Conservation (phyloP, 2,113 vertebrate species). For the Apus apus region DNA sequence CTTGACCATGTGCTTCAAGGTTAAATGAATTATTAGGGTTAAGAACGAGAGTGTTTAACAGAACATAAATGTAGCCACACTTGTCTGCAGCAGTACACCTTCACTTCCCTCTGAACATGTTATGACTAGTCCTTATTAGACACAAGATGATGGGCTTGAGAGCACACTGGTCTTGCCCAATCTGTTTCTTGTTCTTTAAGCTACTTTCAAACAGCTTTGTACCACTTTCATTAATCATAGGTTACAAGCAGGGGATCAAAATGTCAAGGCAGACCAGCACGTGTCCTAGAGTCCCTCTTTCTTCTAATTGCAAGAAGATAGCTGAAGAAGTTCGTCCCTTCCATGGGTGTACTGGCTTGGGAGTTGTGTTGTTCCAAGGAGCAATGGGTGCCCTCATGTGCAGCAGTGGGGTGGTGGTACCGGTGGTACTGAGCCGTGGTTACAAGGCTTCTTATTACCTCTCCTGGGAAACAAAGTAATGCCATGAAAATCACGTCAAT, state of each 20-base stretch:
- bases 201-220: neutral
- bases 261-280: neutral
- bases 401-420: neutral
- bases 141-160: neutral
- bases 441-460: neutral
- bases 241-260: neutral
- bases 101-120: neutral
- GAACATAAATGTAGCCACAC: neutral
- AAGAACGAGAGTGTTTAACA: neutral
- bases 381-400: rapidly evolving
- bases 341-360: neutral
- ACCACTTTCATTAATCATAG: neutral
- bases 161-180: neutral
- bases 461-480: neutral
- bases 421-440: neutral
- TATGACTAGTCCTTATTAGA: neutral
- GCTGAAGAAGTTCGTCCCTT: neutral
- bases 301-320: neutral
- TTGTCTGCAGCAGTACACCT: neutral
- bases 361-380: neutral
- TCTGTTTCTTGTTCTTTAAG: neutral
- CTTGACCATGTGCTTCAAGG: neutral
- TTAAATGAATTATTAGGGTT: neutral
- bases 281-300: neutral
- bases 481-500: neutral